phyloP scores from a whole-genome alignment of 1,140 invertebrate genomes.

The Aradophagus sp. region DNA sequence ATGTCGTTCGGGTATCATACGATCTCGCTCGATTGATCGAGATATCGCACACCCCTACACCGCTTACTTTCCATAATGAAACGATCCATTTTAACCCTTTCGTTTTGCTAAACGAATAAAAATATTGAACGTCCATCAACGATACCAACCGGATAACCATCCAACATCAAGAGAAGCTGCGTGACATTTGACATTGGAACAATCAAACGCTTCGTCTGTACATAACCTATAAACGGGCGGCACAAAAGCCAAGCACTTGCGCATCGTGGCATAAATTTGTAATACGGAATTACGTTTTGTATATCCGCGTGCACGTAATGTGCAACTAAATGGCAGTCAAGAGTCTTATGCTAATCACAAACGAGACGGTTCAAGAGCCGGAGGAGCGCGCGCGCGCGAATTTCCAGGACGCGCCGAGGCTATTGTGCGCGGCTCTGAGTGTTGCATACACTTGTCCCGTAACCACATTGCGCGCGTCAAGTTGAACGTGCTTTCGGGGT shows the following conservation, averaged over 20 bases:
- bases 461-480: not conserved
- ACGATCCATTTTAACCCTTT: too few species aligned
- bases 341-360: conserved; percentile 52
- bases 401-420: conserved; percentile 25
- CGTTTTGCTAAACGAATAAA: too few species aligned
- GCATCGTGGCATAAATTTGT: conserved; percentile 35
- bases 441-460: too few species aligned
- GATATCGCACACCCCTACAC: too few species aligned
- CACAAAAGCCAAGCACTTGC: conserved; percentile 15
- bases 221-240: conserved; percentile 14
- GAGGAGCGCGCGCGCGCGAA: conserved; percentile 34
- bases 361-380: conserved; percentile 23
- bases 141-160: too few species aligned
- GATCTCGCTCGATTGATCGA: too few species aligned
- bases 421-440: not conserved
- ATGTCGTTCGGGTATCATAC: too few species aligned
- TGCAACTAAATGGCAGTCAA: conserved; percentile 46
- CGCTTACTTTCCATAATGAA: too few species aligned
- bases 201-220: not conserved
- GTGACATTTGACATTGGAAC: too few species aligned
- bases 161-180: too few species aligned
- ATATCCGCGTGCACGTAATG: conserved; percentile 37
- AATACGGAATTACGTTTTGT: conserved; percentile 36
- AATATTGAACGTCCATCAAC: too few species aligned
- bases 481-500: conserved; percentile 2